Conservation (phyloP, 2,797 vertebrate species). For the Girardinus metallicus region DNA sequence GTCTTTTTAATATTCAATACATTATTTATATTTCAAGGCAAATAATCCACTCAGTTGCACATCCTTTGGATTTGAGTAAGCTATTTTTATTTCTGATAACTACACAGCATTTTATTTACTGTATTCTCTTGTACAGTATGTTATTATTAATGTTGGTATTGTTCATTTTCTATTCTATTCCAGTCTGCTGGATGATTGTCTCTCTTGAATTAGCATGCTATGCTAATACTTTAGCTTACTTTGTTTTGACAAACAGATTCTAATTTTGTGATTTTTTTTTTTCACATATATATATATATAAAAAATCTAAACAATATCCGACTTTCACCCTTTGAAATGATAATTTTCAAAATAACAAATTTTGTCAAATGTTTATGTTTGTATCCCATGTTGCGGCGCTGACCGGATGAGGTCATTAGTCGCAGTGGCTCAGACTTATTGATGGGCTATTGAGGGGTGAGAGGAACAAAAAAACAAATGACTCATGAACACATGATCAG, state of each 20-base stretch:
- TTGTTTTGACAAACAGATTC: neutral
- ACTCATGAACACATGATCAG: slow-evolving; percentile 59
- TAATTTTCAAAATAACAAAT: neutral
- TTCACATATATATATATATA: neutral
- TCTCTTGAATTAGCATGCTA: neutral
- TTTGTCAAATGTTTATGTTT: neutral
- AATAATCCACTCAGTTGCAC: too few relatives aligned
- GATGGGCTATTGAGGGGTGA: slow-evolving; percentile 65
- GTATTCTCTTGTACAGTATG: neutral
- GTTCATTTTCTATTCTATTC: neutral
- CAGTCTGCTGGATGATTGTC: neutral
- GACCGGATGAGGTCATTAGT: slow-evolving; percentile 41
- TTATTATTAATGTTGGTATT: neutral
- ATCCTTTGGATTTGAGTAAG: neutral
- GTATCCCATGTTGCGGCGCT: slow-evolving; percentile 24
- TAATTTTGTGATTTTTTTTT: neutral
- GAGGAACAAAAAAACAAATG: slow-evolving; percentile 66
- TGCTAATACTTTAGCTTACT: neutral
- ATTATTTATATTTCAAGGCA: too few relatives aligned
- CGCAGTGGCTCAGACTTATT: slow-evolving; percentile 59
- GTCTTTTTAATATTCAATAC: neutral
- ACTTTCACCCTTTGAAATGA: neutral
- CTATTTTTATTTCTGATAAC: neutral
- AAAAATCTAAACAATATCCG: neutral
- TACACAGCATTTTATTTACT: neutral